Percentiles rank a stretch among this genome's conserved stretches.
These are phyloP conservation scores for Phasianus colchicus DNA, from an alignment of 2,113 vertebrate genomes.

Conservation along the genomic window DNA sequence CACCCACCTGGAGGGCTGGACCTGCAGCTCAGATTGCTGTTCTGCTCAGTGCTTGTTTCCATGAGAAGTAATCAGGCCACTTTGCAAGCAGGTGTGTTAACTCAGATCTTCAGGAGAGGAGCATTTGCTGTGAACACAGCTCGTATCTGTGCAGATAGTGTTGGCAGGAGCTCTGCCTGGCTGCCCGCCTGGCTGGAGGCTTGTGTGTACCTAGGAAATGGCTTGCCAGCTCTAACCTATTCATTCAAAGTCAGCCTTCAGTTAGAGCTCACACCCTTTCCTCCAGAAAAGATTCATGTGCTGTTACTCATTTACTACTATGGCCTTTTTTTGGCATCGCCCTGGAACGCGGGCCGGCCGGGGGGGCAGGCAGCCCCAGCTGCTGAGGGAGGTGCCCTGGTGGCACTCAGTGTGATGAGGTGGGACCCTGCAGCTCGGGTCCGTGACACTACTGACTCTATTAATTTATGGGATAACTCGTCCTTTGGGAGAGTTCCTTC, in stretches of 20 bases:
- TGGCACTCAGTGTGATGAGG: conserved; percentile 21
- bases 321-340: background rate
- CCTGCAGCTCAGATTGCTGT: background rate
- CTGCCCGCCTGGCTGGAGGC: background rate
- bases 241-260: background rate
- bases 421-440: background rate
- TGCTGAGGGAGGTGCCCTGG: background rate
- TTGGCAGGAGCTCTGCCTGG: background rate
- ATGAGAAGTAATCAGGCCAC: background rate
- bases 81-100: background rate
- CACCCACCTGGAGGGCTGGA: background rate
- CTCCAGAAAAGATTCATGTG: background rate
- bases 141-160: background rate
- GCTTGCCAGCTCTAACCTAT: background rate
- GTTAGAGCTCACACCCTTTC: background rate
- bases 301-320: background rate
- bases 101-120: background rate
- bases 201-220: background rate
- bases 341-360: background rate
- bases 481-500: conserved; percentile 21
- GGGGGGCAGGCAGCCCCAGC: background rate
- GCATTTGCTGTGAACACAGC: background rate
- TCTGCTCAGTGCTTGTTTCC: background rate
- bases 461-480: conserved; percentile 6
- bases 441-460: background rate